Percentiles rank a stretch among this genome's conserved stretches.
phyloP scores from a whole-genome alignment of 2,888 invertebrate genomes.

The Lasiommata megera region DNA sequence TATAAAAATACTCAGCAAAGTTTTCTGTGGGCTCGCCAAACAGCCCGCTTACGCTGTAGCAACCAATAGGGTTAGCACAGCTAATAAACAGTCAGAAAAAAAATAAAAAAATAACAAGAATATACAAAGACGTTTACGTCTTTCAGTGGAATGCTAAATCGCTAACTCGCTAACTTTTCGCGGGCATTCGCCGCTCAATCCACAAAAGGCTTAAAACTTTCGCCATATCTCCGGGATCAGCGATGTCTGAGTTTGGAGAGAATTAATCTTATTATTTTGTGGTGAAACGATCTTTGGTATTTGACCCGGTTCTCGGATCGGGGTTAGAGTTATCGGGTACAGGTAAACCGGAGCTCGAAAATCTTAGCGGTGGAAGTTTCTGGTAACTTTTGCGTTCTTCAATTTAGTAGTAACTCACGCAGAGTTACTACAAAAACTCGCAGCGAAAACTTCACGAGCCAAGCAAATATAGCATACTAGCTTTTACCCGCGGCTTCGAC shows the following conservation, averaged over 20 bases:
- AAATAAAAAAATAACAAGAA: conserved; percentile 22
- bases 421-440: no score
- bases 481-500: no score
- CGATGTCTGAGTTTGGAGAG: conserved; percentile 24
- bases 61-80: no score
- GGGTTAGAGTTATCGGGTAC: conserved; percentile 11
- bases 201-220: conserved; percentile 31
- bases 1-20: no score
- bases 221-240: conserved; percentile 31
- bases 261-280: conserved; percentile 31
- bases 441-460: no score
- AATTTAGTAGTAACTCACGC: no score
- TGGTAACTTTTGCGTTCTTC: neutral
- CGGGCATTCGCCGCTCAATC: conserved; percentile 20
- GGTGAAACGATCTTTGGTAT: conserved; percentile 20
- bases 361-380: neutral
- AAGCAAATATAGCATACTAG: no score
- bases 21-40: no score
- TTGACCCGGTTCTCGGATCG: conserved; percentile 14
- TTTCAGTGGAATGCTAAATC: conserved; percentile 13
- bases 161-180: conserved; percentile 8
- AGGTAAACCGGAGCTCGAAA: neutral
- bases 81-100: no score
- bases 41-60: no score
- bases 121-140: conserved; percentile 25